Evolutionary conservation across 1,140 invertebrate genomes (phyloP).

Genomic region (Tetraneura akinire): DNA sequence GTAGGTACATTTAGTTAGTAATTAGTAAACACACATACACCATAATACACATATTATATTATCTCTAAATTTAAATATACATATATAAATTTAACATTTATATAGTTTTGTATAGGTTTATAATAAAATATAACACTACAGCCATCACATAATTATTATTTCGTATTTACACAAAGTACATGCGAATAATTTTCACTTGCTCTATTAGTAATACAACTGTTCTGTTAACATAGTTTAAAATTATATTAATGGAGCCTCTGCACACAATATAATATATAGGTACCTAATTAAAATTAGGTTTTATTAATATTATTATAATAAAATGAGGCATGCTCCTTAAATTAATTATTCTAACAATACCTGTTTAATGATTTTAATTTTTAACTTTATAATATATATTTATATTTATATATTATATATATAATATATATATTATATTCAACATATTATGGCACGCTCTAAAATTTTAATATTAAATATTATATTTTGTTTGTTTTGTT

Average conservation of each 20-base stretch:
- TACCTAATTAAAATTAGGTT: neutral
- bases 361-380: neutral
- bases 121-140: slow-evolving; percentile 16
- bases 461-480: no score
- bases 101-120: slow-evolving; percentile 7
- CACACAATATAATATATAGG: slow-evolving; percentile 2
- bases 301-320: neutral
- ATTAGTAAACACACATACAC: no score
- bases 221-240: neutral
- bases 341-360: slow-evolving; percentile 35
- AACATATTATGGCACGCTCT: slow-evolving; percentile 15
- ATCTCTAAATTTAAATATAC: no score
- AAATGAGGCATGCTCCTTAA: neutral
- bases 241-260: neutral
- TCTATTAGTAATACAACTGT: slow-evolving; percentile 9
- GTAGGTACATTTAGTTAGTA: no score
- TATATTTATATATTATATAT: slow-evolving; percentile 18
- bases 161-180: neutral
- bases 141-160: neutral
- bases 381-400: neutral
- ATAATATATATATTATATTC: neutral
- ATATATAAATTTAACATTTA: neutral
- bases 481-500: slow-evolving; percentile 29
- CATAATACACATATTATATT: no score
- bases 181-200: neutral